A percentile compares a stretch with the other conserved stretches of the same genome.
Conservation (phyloP, 2,797 vertebrate genomes). For the Serranus cabrilla region DNA sequence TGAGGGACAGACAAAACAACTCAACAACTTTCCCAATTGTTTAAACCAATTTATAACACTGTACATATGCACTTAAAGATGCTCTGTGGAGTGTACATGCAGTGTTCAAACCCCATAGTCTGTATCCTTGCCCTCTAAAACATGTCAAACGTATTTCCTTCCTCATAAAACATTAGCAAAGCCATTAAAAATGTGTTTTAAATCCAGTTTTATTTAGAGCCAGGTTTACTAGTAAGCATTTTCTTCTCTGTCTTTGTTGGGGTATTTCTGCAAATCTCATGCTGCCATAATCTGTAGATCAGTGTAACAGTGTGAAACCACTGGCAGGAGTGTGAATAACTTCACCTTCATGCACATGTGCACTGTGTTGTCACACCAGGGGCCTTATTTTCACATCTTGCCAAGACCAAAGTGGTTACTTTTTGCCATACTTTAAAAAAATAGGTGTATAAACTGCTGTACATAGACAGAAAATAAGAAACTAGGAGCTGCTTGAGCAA, state of each 20-base stretch:
- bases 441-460: background rate
- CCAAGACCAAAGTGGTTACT: background rate
- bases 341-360: background rate
- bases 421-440: background rate
- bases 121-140: background rate
- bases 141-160: background rate
- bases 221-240: no score
- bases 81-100: background rate
- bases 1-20: slow-evolving; percentile 38
- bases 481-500: background rate
- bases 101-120: background rate
- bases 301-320: background rate
- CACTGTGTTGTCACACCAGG: background rate
- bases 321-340: background rate
- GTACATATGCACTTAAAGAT: background rate
- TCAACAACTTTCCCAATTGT: background rate
- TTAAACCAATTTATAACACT: slow-evolving; percentile 3
- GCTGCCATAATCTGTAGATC: background rate
- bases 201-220: background rate
- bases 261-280: background rate
- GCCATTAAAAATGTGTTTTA: background rate
- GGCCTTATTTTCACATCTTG: background rate
- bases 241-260: background rate
- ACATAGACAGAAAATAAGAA: background rate
- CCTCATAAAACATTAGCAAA: background rate